Conservation (phyloP, 2,113 vertebrate species). For the Motacilla alba region DNA sequence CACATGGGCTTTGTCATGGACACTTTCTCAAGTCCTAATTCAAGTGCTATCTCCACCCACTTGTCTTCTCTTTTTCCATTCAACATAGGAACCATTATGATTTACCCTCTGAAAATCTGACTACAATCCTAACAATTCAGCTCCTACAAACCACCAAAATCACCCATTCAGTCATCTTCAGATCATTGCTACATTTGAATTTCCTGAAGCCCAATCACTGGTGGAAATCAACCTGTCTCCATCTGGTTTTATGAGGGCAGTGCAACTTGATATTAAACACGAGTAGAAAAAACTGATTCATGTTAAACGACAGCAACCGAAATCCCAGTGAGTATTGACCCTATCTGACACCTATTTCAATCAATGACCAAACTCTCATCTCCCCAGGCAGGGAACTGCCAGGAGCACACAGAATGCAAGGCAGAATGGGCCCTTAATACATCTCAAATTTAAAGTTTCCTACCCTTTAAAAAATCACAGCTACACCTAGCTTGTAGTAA, state of each 20-base stretch:
- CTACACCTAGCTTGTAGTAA: neutral
- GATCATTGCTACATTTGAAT: neutral
- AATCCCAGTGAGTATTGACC: neutral
- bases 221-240: neutral
- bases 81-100: neutral
- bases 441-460: neutral
- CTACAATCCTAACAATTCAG: neutral
- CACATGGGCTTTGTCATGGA: neutral
- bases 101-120: neutral
- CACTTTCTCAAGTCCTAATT: neutral
- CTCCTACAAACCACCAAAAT: neutral
- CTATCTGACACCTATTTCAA: neutral
- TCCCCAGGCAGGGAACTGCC: neutral
- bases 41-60: neutral
- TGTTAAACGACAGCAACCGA: neutral
- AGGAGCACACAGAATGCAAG: neutral
- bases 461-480: neutral
- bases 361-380: neutral
- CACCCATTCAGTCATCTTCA: neutral
- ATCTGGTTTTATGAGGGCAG: neutral
- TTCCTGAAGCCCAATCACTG: neutral
- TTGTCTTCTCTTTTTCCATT: neutral
- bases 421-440: neutral
- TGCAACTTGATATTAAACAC: neutral
- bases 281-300: neutral